A percentile compares a stretch with the other conserved stretches of the same genome.
phyloP scores from a whole-genome alignment of 2,113 vertebrate genomes.

The Machaerirhynchus nigripectus region DNA sequence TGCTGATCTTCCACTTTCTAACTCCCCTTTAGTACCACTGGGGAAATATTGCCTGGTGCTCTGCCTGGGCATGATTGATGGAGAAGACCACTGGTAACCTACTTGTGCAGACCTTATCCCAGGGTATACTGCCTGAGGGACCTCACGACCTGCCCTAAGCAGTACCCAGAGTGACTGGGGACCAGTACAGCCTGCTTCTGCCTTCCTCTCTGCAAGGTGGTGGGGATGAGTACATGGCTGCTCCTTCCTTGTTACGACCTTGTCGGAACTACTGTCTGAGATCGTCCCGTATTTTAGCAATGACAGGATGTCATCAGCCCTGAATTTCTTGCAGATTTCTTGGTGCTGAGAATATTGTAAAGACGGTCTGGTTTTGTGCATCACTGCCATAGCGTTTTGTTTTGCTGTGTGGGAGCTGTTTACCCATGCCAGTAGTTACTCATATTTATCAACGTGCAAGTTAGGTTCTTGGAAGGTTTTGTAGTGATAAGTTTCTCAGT shows the following conservation, averaged over 20 bases:
- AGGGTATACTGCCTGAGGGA: rapidly evolving
- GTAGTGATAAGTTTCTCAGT: background rate
- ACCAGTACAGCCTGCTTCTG: background rate
- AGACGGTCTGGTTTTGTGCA: background rate
- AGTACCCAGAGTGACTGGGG: background rate
- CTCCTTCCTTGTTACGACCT: background rate
- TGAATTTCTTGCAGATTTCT: background rate
- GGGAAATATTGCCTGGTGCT: background rate
- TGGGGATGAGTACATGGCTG: background rate
- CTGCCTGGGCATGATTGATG: background rate
- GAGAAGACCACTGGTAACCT: background rate
- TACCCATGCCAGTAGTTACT: background rate
- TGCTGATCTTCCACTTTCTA: background rate
- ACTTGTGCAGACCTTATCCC: background rate
- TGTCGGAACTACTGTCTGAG: background rate
- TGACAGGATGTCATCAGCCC: background rate
- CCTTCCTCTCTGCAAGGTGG: background rate
- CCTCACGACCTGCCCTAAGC: background rate
- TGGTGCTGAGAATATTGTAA: background rate
- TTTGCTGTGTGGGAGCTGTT: background rate
- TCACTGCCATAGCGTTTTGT: background rate
- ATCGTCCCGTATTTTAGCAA: background rate
- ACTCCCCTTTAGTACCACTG: background rate
- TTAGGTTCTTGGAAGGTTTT: background rate
- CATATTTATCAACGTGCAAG: background rate